phyloP scores from a whole-genome alignment of 64 coral and sea anemone genomes.

The Actinia equina region DNA sequence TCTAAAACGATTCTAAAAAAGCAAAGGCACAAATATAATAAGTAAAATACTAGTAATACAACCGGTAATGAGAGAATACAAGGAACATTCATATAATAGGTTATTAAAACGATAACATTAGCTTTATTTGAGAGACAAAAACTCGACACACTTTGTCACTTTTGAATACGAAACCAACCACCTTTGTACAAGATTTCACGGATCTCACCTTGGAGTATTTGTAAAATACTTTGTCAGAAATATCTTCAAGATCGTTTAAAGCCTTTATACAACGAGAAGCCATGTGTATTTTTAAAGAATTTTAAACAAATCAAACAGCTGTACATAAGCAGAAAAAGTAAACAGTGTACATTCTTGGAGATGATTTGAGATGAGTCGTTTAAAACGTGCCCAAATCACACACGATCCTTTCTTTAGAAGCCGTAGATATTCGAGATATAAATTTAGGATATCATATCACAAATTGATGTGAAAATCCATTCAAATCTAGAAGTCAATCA shows the following conservation, averaged over 20 bases:
- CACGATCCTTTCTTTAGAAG: not conserved
- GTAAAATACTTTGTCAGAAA: conserved; percentile 71
- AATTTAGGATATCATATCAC: conserved; percentile 2
- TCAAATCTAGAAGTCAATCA: conserved; percentile 22
- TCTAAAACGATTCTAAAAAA: conserved; percentile 9
- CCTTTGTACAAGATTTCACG: not conserved
- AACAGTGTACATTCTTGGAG: not conserved
- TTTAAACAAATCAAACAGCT: not conserved
- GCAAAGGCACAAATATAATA: not conserved
- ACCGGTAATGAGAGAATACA: not conserved
- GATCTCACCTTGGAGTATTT: conserved; percentile 74
- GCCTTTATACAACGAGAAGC: conserved; percentile 75
- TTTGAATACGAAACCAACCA: not conserved
- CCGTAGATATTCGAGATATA: not conserved
- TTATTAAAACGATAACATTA: not conserved
- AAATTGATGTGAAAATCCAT: not conserved
- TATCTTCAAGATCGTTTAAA: conserved; percentile 84
- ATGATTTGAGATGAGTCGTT: not conserved
- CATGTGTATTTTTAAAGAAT: conserved; percentile 31
- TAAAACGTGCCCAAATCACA: not conserved
- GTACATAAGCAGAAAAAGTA: not conserved
- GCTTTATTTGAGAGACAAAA: not conserved
- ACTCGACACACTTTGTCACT: not conserved
- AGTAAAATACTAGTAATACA: not conserved
- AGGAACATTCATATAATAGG: not conserved